Base-by-base conservation (phyloP, 2,797 vertebrate species). In the Macropodus opercularis region DNA sequence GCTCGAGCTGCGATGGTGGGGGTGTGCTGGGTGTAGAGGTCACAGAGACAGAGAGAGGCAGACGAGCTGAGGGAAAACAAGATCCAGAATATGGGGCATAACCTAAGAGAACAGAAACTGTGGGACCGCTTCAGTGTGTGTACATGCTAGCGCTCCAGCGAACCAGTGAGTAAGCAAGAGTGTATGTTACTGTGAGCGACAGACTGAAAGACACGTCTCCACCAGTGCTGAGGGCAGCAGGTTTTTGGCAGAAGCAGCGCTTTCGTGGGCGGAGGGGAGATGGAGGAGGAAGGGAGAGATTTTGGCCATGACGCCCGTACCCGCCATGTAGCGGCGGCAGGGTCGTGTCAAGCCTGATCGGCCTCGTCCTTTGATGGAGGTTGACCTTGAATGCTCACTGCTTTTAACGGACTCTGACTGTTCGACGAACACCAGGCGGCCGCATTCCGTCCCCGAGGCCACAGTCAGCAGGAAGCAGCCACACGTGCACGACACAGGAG, bases 221-320 rank as follows among this genome's bases (percentile, higher is more conserved):
- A 34, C 64, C 54, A 32, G 32, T 62, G 76, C 83, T 80, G 84
- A 85, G 69, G 64, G 72, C 68, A 79, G 83, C 73, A 68, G 67
- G 58, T 57, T 82, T 84, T 83, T 79, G 84, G 80, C 83, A 78
- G 65, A 51, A 77, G 60, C 68, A 53, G 71, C 17, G 46, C 44
- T 79, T 72, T 72, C 18, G 19, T 66, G 47, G 57, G 56, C 8
- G 22, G 21, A 62, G 19, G 52, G 40, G 43, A 52, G 40, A 22
- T 31, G 15, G 19, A 34, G 22, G 58, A 46, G 6, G 49, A 18
- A 23, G 44, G 24, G 44, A 2, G 41, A 42, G 43, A 19, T 36
- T 63, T 64, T 73, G 69, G 60, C 74, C 0, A 10, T 10, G 14
- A 43, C 42, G 31, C 43, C 53, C 54, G 14, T n/a, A n/a, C n/a